phyloP scores from a whole-genome alignment of 1,140 invertebrate species.

The Portunus trituberculatus region DNA sequence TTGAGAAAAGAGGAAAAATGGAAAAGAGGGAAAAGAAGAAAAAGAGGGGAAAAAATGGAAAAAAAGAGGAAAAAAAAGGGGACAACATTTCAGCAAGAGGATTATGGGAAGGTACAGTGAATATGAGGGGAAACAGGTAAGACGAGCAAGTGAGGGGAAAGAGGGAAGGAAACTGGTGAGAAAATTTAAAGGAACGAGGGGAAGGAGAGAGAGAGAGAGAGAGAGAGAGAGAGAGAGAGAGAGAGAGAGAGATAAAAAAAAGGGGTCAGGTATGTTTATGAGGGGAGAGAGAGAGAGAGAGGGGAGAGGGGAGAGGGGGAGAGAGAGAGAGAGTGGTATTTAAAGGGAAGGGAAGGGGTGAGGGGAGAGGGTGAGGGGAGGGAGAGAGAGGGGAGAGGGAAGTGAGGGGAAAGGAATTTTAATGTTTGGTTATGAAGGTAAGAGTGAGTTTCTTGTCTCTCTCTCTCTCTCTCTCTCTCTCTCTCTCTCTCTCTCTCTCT shows the following conservation, averaged over 20 bases:
- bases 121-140: too few relatives aligned
- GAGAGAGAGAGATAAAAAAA: not conserved
- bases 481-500: not conserved
- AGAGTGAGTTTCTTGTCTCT: not conserved
- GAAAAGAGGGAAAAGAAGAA: too few relatives aligned
- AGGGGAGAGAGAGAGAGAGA: not conserved
- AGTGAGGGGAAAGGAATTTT: too few relatives aligned
- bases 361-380: not conserved
- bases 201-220: not conserved
- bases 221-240: not conserved
- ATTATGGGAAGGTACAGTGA: too few relatives aligned
- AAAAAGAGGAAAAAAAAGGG: too few relatives aligned
- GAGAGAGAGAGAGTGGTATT: not conserved
- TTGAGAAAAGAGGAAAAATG: too few relatives aligned
- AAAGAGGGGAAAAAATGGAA: not conserved
- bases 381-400: not conserved
- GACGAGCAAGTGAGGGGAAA: too few relatives aligned
- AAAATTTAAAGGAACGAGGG: not conserved
- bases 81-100: too few relatives aligned
- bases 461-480: conserved; percentile 14
- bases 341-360: not conserved
- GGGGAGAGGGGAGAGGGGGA: not conserved
- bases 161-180: too few relatives aligned
- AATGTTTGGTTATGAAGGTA: too few relatives aligned
- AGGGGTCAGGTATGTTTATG: too few relatives aligned